A percentile compares a stretch with the other conserved stretches of the same genome.
phyloP scores from a whole-genome alignment of 2,113 vertebrate species.

The Empidonax traillii region DNA sequence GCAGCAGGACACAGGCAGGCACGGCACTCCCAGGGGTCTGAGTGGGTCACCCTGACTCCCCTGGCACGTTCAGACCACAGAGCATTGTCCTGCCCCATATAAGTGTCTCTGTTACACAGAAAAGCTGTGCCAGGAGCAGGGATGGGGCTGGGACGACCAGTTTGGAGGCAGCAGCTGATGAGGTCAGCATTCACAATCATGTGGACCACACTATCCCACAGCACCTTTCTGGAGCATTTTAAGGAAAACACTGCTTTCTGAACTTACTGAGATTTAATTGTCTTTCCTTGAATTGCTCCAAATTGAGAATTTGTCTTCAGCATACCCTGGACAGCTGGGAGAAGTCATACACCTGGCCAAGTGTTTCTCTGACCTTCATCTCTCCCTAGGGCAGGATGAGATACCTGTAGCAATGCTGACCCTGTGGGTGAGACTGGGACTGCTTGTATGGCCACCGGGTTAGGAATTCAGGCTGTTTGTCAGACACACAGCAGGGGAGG shows the following conservation, averaged over 20 bases:
- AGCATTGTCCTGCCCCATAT: rapidly evolving
- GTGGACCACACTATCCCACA: not conserved
- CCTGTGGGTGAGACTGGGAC: not conserved
- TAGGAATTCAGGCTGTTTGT: not conserved
- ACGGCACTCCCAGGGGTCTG: not conserved
- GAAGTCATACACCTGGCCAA: not conserved
- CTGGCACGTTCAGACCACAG: not conserved
- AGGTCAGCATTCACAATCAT: not conserved
- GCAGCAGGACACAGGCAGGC: not conserved
- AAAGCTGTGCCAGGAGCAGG: not conserved
- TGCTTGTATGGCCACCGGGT: not conserved
- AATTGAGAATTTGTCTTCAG: not conserved
- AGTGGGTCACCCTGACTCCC: not conserved
- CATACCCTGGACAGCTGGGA: not conserved
- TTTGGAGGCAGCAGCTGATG: not conserved
- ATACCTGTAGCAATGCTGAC: not conserved
- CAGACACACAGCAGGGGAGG: not conserved
- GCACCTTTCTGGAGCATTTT: not conserved
- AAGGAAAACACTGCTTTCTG: not conserved
- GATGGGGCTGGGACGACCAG: too few relatives aligned
- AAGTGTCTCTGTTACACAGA: not conserved
- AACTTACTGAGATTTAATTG: not conserved
- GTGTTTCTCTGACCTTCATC: not conserved
- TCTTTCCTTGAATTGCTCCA: not conserved
- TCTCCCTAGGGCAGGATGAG: not conserved